These are phyloP conservation scores for Drosophila antonietae DNA, from an alignment of 2,888 invertebrate species.

Conservation along the genomic window DNA sequence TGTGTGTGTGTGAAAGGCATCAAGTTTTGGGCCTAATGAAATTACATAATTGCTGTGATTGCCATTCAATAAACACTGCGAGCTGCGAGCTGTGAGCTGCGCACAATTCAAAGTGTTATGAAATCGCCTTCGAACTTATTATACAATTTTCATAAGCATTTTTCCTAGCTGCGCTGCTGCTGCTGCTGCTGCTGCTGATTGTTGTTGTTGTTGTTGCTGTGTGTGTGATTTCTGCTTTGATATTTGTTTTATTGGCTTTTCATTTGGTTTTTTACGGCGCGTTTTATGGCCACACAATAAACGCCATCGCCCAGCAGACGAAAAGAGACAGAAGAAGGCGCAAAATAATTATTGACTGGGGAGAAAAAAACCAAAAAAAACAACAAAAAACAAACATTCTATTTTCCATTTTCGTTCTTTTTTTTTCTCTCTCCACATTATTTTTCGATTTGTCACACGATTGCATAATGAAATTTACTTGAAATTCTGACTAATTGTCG, in stretches of 20 bases:
- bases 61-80: constrained; percentile 47
- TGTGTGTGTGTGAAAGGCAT: constrained; percentile 34
- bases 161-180: constrained; percentile 18
- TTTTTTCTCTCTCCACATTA: not conserved
- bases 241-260: constrained; percentile 72
- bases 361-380: not conserved
- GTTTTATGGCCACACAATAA: constrained; percentile 62
- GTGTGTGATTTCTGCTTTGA: constrained; percentile 58
- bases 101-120: constrained; percentile 40
- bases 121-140: constrained; percentile 52
- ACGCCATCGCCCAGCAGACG: constrained; percentile 21
- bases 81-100: constrained; percentile 16
- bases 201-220: constrained; percentile 6
- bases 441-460: constrained; percentile 1
- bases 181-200: constrained; percentile 1
- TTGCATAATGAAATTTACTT: constrained; percentile 41
- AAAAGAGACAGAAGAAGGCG: constrained; percentile 16
- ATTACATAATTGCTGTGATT: constrained; percentile 64
- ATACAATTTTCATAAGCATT: constrained; percentile 56
- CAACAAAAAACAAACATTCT: constrained; percentile 12
- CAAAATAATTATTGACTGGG: constrained; percentile 43
- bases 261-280: constrained; percentile 59
- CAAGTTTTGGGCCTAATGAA: constrained; percentile 50
- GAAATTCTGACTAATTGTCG: constrained; percentile 56
- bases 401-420: constrained; percentile 22